Percentiles rank a stretch among this genome's conserved stretches.
Conservation (phyloP, 2,888 invertebrate species). For the Sthenelais limicola region DNA sequence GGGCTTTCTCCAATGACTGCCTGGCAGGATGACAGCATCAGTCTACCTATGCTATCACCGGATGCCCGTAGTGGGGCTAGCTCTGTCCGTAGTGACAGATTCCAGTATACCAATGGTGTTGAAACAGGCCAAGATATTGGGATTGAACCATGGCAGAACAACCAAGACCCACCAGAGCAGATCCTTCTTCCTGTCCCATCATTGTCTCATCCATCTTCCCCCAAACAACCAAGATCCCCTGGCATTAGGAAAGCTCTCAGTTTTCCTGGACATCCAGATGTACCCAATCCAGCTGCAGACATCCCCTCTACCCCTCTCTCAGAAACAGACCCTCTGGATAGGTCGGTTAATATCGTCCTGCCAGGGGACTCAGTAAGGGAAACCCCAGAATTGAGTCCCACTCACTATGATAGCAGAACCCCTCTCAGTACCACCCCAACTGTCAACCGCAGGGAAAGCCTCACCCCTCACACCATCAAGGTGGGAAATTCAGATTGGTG, state of each 20-base stretch:
- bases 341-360: no score
- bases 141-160: neutral
- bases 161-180: slow-evolving; percentile 7
- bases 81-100: neutral
- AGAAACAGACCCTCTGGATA: no score
- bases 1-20: no score
- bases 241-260: neutral
- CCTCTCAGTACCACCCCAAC: slow-evolving; percentile 4
- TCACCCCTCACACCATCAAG: slow-evolving; percentile 20
- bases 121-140: neutral
- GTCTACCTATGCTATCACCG: no score
- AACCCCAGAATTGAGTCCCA: no score
- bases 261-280: slow-evolving; percentile 1
- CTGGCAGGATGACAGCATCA: neutral
- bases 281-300: no score
- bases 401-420: no score
- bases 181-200: slow-evolving; percentile 1
- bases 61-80: no score
- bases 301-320: no score
- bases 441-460: slow-evolving; percentile 7
- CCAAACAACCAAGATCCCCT: neutral
- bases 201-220: slow-evolving; percentile 11
- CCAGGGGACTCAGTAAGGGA: no score
- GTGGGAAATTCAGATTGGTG: no score
- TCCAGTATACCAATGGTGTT: no score